Evolutionary conservation across 2,113 vertebrate species (phyloP).

Genomic region (Prietella phreatophila): DNA sequence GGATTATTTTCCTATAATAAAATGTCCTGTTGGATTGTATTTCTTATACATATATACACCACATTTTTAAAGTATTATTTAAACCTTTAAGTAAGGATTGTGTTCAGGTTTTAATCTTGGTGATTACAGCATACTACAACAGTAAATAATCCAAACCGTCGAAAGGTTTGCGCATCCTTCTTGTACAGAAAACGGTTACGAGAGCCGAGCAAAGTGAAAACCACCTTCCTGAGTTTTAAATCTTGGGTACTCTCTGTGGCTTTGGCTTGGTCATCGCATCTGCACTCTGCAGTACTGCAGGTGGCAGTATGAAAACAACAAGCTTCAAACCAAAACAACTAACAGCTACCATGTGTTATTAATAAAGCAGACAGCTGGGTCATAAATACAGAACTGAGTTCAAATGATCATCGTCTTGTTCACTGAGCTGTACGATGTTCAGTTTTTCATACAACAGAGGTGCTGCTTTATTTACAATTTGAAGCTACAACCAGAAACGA

Average conservation of each 20-base stretch:
- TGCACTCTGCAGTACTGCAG: not conserved
- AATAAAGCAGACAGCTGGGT: not conserved
- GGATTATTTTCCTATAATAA: too few relatives aligned
- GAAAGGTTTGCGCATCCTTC: not conserved
- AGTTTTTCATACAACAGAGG: not conserved
- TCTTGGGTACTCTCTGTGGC: not conserved
- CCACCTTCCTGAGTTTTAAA: not conserved
- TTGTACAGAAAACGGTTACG: not conserved
- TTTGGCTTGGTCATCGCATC: not conserved
- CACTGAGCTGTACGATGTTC: not conserved
- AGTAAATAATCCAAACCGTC: not conserved
- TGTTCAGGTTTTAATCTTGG: not conserved
- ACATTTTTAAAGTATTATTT: not conserved
- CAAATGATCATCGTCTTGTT: not conserved
- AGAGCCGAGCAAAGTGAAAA: slow-evolving; percentile 1
- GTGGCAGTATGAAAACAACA: not conserved
- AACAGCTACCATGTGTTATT: not conserved
- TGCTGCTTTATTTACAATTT: not conserved
- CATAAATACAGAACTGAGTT: not conserved
- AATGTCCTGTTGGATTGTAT: too few relatives aligned
- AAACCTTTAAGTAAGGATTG: not conserved
- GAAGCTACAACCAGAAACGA: not conserved
- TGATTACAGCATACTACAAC: not conserved
- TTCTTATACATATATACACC: not conserved
- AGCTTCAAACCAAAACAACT: not conserved